Base-by-base conservation (phyloP, 1,140 invertebrate genomes). In the Micrasema minimum region DNA sequence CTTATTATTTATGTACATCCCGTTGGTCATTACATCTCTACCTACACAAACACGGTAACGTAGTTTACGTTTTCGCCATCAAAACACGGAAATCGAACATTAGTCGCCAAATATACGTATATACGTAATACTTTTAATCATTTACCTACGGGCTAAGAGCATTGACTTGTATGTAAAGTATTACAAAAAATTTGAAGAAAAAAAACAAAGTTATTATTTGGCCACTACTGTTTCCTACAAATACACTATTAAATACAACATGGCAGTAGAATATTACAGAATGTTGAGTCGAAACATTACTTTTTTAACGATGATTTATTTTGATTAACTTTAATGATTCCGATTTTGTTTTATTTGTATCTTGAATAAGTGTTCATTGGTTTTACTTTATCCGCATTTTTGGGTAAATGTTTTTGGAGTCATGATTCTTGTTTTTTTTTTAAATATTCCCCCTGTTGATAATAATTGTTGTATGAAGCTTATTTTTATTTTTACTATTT, bases 401-500 rank as follows among this genome's bases (percentile, higher is more conserved):
- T 41, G 11, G 53, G 55, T 43, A 38, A 14, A 41, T 59, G 37
- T 22, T 59, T 41, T 59, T 59, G 35, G 22, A 43, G 22, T 55
- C n/a, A 55, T 55, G 26, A 31, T 55, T 22, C 14, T 14, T 53
- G 23, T 53, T n/a, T 10, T 26, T 16, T n/a, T 51, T 23, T 18
- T 51, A 14, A 22, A 22, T 14, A 16, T 22, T 48, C 18, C 14
- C 26, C 3, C 12, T 55, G 4, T 14, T 37, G 23, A 48, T 48
- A 12, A 59, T 59, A 59, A 59, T 22, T 59, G 55, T 59, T 59
- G 55, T 41, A 16, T 43, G 18, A 64, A 26, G 43, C 59, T 64
- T 64, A 22, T 46, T 64, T 64, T 18, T n/a, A 26, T 48, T 46
- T 64, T n/a, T 46, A 45, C 43, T 64, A 20, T 45, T 46, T 46